A percentile compares a stretch with the other conserved stretches of the same genome.
Evolutionary conservation across 1,140 invertebrate genomes (phyloP).

Genomic region (Pachypeltis micranthus): DNA sequence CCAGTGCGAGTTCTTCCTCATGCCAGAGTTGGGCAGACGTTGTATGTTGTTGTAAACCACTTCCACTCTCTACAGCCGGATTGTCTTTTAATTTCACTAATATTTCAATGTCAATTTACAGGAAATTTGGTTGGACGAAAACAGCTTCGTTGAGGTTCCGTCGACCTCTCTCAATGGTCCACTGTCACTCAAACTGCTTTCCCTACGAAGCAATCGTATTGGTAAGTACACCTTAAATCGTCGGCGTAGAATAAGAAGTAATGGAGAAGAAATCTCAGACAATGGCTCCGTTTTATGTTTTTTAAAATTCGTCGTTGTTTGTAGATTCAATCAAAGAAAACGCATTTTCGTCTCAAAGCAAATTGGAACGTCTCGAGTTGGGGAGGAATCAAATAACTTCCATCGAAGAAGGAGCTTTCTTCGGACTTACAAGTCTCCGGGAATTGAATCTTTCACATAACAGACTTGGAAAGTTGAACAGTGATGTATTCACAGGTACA

Average conservation of each 20-base stretch:
- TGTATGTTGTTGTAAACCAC: no score
- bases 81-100: no score
- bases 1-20: no score
- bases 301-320: no score
- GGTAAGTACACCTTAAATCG: slow-evolving; percentile 46
- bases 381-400: slow-evolving; percentile 58
- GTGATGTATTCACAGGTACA: slow-evolving; percentile 63
- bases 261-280: no score
- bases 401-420: slow-evolving; percentile 61
- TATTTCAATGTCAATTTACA: slow-evolving; percentile 35
- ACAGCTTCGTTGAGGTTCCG: slow-evolving; percentile 61
- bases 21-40: no score
- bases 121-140: slow-evolving; percentile 67
- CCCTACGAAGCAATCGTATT: slow-evolving; percentile 65
- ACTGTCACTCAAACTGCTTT: slow-evolving; percentile 52
- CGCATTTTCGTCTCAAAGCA: slow-evolving; percentile 48
- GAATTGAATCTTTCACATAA: slow-evolving; percentile 62
- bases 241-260: no score
- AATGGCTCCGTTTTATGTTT: no score
- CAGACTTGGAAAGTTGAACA: slow-evolving; percentile 60
- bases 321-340: slow-evolving; percentile 50
- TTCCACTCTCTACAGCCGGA: no score
- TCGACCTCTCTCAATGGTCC: slow-evolving; percentile 66
- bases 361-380: slow-evolving; percentile 59
- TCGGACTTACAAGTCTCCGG: slow-evolving; percentile 49